phyloP scores from a whole-genome alignment of 2,888 invertebrate species.

The Eurytoma adleriae region DNA sequence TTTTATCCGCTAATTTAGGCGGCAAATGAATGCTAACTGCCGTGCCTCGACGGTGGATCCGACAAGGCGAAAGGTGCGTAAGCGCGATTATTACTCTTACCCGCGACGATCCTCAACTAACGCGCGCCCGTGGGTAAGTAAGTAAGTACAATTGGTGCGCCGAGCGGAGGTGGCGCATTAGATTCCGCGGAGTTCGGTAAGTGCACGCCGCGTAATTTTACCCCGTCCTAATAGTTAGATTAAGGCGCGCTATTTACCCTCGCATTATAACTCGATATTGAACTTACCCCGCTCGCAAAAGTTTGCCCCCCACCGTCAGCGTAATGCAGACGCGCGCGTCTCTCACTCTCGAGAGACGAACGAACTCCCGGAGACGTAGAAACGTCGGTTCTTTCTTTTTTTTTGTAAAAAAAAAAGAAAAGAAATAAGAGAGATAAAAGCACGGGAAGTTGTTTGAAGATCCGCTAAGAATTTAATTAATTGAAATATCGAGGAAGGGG shows the following conservation, averaged over 20 bases:
- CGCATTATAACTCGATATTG: constrained; percentile 49
- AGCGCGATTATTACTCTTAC: no score
- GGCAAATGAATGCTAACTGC: no score
- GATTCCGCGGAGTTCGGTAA: constrained; percentile 33
- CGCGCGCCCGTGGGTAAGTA: no score
- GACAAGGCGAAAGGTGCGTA: no score
- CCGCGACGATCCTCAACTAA: no score
- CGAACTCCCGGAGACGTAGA: background rate
- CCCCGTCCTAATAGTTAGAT: constrained; percentile 27
- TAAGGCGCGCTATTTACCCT: constrained; percentile 41
- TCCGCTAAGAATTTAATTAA: constrained; percentile 39
- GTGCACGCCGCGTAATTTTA: constrained; percentile 14
- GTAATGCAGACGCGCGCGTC: background rate
- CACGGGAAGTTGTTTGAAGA: constrained; percentile 6
- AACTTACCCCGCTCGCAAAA: constrained; percentile 32
- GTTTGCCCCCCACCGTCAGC: constrained; percentile 1
- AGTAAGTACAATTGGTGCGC: background rate
- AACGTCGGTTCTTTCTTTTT: no score
- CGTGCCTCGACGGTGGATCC: no score
- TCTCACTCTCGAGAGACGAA: background rate
- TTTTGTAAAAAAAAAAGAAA: background rate
- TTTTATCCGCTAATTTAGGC: no score
- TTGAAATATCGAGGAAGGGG: constrained; percentile 37
- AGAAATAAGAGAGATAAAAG: background rate
- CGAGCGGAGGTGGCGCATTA: background rate